phyloP scores from a whole-genome alignment of 1,140 invertebrate genomes.

The Amphibalanus amphitrite region DNA sequence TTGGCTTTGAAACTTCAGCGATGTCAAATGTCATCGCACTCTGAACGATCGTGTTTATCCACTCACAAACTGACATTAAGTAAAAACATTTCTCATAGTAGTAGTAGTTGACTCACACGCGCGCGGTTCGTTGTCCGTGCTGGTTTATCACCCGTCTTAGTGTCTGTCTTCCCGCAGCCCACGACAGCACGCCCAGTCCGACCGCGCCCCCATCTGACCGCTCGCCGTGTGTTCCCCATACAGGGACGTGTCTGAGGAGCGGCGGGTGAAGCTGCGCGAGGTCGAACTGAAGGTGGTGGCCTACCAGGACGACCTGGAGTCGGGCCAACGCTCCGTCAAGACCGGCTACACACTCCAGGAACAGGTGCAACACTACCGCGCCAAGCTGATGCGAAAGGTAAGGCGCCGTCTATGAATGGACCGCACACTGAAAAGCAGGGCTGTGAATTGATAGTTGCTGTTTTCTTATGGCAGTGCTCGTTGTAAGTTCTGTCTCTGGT shows the following conservation, averaged over 20 bases:
- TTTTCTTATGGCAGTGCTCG: slow-evolving; percentile 1
- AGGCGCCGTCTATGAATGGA: background rate
- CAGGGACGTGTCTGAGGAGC: slow-evolving; percentile 42
- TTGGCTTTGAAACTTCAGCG: no score
- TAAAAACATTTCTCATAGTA: no score
- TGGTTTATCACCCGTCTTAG: no score
- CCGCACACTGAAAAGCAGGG: background rate
- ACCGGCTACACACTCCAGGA: slow-evolving; percentile 54
- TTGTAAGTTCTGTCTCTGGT: slow-evolving; percentile 1
- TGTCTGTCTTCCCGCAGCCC: no score
- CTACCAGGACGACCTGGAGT: slow-evolving; percentile 91
- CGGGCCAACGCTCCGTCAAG: slow-evolving; percentile 55
- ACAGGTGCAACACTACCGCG: slow-evolving; percentile 79
- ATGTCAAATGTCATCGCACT: no score
- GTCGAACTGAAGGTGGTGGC: slow-evolving; percentile 88
- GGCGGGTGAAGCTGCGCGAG: slow-evolving; percentile 65
- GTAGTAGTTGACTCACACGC: no score
- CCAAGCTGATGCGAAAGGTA: slow-evolving; percentile 72
- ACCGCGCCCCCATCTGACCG: no score
- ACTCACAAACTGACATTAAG: no score
- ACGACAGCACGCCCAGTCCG: no score
- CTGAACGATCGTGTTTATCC: no score
- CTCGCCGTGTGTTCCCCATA: no score
- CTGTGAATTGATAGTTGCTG: background rate
- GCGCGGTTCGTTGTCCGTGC: no score